phyloP scores from a whole-genome alignment of 2,797 vertebrate genomes.

The Novumbra hubbsi region DNA sequence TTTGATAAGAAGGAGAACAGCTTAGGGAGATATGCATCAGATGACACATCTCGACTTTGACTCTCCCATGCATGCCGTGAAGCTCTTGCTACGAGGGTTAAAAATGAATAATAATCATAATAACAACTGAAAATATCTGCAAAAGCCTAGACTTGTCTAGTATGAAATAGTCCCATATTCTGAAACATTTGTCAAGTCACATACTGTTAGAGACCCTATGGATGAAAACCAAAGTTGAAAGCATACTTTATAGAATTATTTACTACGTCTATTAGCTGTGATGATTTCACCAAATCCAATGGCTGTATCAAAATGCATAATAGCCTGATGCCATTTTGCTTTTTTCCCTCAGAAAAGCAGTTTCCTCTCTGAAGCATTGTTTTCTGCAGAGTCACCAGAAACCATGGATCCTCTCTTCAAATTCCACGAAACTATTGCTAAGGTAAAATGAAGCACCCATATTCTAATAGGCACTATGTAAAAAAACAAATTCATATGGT shows the following conservation, averaged over 20 bases:
- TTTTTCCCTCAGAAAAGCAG: conserved; percentile 71
- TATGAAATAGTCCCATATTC: not conserved
- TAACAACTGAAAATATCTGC: no score
- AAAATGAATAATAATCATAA: no score
- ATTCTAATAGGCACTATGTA: not conserved
- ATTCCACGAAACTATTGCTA: conserved; percentile 85
- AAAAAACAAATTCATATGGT: not conserved
- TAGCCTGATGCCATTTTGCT: not conserved
- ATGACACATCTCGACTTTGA: no score
- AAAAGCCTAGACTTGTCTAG: no score
- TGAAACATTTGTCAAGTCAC: not conserved
- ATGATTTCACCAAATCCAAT: conserved; percentile 40
- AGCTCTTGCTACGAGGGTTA: no score
- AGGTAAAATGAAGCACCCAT: conserved; percentile 74
- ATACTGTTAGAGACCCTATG: not conserved
- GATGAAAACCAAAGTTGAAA: not conserved
- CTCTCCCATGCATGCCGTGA: no score
- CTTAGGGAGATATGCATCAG: no score
- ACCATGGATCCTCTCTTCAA: conserved; percentile 82
- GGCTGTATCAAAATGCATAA: not conserved
- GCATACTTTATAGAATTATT: not conserved
- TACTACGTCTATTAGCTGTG: not conserved
- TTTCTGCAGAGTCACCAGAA: conserved; percentile 67
- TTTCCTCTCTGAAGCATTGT: conserved; percentile 86
- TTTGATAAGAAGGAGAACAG: no score